Percentiles rank a stretch among this genome's conserved stretches.
Evolutionary conservation across 1,140 invertebrate genomes (phyloP).

Genomic region (Cotesia chilonis): DNA sequence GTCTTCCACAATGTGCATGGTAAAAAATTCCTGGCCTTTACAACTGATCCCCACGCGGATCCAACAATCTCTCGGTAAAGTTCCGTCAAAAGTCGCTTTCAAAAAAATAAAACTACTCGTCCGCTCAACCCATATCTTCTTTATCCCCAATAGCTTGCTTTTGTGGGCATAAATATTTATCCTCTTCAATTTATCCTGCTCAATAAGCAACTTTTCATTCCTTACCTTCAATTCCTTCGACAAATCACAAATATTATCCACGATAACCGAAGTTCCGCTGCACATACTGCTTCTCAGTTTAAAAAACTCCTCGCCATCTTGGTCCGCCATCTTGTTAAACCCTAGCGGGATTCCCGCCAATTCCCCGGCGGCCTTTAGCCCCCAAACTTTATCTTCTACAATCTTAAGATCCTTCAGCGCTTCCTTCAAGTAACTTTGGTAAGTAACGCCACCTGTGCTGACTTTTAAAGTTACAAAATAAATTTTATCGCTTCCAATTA

Average conservation of each 20-base stretch:
- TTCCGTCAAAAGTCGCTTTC: constrained; percentile 44
- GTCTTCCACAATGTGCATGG: constrained; percentile 48
- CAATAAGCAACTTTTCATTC: constrained; percentile 37
- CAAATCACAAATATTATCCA: constrained; percentile 50
- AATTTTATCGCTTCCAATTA: too few relatives aligned
- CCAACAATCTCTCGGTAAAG: constrained; percentile 47
- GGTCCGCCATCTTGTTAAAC: constrained; percentile 37
- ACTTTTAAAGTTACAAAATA: too few relatives aligned
- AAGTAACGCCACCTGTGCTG: too few relatives aligned
- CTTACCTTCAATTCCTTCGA: constrained; percentile 39
- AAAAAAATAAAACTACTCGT: constrained; percentile 43
- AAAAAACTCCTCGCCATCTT: constrained; percentile 40
- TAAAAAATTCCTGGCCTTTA: constrained; percentile 42
- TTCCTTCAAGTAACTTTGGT: too few relatives aligned
- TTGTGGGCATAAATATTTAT: constrained; percentile 56
- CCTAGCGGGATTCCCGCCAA: neutral
- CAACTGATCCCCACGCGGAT: constrained; percentile 45
- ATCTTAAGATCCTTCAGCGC: too few relatives aligned
- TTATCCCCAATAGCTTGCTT: constrained; percentile 39
- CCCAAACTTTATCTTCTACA: too few relatives aligned
- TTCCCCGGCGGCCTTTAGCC: neutral
- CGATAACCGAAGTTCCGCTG: constrained; percentile 39
- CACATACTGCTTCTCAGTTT: constrained; percentile 49
- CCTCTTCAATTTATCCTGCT: constrained; percentile 47
- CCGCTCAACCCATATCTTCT: constrained; percentile 45